phyloP scores from a whole-genome alignment of 2,113 vertebrate genomes.

The Misgurnus mizolepis region DNA sequence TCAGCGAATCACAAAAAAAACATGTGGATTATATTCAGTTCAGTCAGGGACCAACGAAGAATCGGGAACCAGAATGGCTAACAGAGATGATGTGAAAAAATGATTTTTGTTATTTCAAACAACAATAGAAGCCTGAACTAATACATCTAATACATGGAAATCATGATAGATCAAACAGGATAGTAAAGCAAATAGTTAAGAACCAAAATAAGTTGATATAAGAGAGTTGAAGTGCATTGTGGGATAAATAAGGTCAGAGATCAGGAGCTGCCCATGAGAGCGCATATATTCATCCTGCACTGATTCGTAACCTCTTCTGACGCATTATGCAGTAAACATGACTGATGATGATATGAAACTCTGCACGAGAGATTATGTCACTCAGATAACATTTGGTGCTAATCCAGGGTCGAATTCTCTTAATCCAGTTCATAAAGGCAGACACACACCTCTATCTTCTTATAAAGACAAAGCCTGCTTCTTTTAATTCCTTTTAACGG shows the following conservation, averaged over 20 bases:
- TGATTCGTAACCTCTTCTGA: background rate
- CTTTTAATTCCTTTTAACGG: conserved; percentile 31
- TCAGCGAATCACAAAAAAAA: conserved; percentile 39
- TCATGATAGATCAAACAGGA: no score
- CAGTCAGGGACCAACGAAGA: conserved; percentile 2
- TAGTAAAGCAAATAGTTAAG: no score
- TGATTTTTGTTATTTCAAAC: background rate
- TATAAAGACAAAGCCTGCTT: background rate
- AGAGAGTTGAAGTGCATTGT: conserved; percentile 1
- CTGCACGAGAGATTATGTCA: no score
- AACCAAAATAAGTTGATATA: background rate
- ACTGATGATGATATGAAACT: background rate
- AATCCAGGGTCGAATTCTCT: conserved; percentile 29
- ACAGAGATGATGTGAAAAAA: background rate
- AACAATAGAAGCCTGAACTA: background rate
- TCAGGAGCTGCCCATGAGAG: background rate
- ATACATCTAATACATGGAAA: background rate
- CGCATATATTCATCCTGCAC: background rate
- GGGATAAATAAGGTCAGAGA: background rate
- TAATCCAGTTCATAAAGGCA: conserved; percentile 33
- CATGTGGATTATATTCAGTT: conserved; percentile 35
- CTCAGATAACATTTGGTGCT: background rate
- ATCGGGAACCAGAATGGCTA: background rate
- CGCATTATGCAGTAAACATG: background rate
- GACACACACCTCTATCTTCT: conserved; percentile 19